These are phyloP conservation scores for Anolis apletophallus DNA, from an alignment of 2,797 vertebrate genomes.

Conservation along the genomic window DNA sequence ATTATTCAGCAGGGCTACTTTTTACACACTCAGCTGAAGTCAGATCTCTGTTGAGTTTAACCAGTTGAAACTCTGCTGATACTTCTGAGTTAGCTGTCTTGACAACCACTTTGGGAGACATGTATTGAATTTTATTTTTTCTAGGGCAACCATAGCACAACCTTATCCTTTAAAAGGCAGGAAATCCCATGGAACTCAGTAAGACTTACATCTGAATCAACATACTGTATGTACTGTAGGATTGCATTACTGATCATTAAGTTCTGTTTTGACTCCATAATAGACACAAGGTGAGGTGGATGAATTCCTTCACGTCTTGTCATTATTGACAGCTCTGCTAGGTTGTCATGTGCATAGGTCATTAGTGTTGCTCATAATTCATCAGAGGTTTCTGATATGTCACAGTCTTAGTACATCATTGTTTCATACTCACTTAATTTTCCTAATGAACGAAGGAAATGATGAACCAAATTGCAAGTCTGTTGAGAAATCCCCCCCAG, in stretches of 20 bases:
- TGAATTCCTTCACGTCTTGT: neutral
- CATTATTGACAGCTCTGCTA: neutral
- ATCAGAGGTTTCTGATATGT: slow-evolving; percentile 24
- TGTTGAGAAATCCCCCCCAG: neutral
- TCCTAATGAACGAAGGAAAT: slow-evolving; percentile 37
- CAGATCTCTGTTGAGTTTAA: no score
- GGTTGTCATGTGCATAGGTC: slow-evolving; percentile 12
- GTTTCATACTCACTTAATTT: slow-evolving; percentile 40
- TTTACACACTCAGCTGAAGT: no score
- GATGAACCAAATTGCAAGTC: neutral
- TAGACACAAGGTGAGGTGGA: neutral
- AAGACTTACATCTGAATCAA: neutral
- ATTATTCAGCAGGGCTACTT: no score
- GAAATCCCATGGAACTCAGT: neutral
- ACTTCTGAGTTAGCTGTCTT: neutral
- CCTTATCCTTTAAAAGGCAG: neutral
- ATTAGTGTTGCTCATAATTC: slow-evolving; percentile 13
- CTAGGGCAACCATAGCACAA: neutral
- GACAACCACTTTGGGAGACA: neutral
- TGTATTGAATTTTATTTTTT: neutral
- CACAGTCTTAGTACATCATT: slow-evolving; percentile 19
- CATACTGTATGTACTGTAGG: neutral
- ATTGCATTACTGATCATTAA: neutral
- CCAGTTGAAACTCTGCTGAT: no score
- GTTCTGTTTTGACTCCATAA: neutral